These are phyloP conservation scores for Cabera pusaria DNA, from an alignment of 2,888 invertebrate genomes.

Conservation along the genomic window DNA sequence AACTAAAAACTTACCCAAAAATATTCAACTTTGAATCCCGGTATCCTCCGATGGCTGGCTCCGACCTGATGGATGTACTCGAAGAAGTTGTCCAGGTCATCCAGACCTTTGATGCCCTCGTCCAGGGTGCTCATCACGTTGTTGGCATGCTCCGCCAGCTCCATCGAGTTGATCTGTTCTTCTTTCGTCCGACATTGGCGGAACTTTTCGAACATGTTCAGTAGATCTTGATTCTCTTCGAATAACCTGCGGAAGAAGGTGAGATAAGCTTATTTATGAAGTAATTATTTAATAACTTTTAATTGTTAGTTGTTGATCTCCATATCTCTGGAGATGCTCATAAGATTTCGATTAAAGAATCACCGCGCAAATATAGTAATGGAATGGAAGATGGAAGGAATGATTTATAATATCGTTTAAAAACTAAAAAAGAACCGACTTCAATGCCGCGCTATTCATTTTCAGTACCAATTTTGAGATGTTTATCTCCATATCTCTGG, in stretches of 20 bases:
- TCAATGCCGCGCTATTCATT: too few species aligned
- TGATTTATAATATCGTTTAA: too few species aligned
- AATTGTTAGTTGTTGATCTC: too few species aligned
- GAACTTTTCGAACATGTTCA: conserved; percentile 92
- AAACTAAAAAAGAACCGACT: too few species aligned
- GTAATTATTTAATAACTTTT: too few species aligned
- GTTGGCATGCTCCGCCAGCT: conserved; percentile 93
- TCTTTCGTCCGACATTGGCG: conserved; percentile 90
- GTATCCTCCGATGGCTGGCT: conserved; percentile 91
- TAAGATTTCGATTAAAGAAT: too few species aligned
- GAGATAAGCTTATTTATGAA: too few species aligned
- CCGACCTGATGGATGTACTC: conserved; percentile 92
- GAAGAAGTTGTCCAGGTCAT: conserved; percentile 93
- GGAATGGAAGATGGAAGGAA: too few species aligned
- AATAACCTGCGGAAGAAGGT: conserved; percentile 86
- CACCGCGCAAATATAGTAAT: too few species aligned
- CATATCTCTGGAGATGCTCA: too few species aligned
- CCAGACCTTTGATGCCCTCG: conserved; percentile 93
- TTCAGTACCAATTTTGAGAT: too few species aligned
- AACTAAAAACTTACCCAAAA: conserved; percentile 93
- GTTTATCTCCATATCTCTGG: too few species aligned
- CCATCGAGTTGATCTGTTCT: conserved; percentile 91
- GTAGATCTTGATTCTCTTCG: conserved; percentile 91
- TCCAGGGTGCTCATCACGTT: conserved; percentile 95
- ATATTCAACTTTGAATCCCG: conserved; percentile 92